Conservation (phyloP, 1,140 invertebrate species). For the Adelges cooleyi region DNA sequence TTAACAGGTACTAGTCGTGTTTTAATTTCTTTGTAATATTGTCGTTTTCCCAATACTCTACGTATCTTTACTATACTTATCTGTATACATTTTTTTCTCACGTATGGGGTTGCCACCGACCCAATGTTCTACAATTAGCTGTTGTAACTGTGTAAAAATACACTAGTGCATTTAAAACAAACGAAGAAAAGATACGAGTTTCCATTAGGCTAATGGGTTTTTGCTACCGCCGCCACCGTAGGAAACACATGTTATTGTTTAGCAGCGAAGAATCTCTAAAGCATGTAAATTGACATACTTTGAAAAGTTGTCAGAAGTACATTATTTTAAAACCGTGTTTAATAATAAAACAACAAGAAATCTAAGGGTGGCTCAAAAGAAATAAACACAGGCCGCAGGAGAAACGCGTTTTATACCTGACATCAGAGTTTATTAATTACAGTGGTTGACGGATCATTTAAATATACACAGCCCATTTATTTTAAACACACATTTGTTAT, state of each 20-base stretch:
- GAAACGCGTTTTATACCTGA: too few relatives aligned
- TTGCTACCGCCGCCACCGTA: background rate
- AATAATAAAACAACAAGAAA: background rate
- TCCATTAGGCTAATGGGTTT: conserved; percentile 20
- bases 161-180: background rate
- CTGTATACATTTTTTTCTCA: background rate
- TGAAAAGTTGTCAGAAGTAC: background rate
- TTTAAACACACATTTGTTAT: too few relatives aligned
- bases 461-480: too few relatives aligned
- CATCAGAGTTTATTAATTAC: too few relatives aligned
- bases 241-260: conserved; percentile 8
- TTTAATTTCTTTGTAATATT: too few relatives aligned
- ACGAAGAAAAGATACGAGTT: background rate
- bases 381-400: too few relatives aligned
- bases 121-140: background rate
- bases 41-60: too few relatives aligned
- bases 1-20: too few relatives aligned
- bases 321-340: background rate
- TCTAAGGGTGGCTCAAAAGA: too few relatives aligned
- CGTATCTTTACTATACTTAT: too few relatives aligned
- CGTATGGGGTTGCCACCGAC: background rate
- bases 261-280: too few relatives aligned
- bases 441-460: too few relatives aligned
- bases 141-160: conserved; percentile 11
- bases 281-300: background rate